Conservation (phyloP, 1,140 invertebrate genomes). For the Ceratoteleas bidentatus region DNA sequence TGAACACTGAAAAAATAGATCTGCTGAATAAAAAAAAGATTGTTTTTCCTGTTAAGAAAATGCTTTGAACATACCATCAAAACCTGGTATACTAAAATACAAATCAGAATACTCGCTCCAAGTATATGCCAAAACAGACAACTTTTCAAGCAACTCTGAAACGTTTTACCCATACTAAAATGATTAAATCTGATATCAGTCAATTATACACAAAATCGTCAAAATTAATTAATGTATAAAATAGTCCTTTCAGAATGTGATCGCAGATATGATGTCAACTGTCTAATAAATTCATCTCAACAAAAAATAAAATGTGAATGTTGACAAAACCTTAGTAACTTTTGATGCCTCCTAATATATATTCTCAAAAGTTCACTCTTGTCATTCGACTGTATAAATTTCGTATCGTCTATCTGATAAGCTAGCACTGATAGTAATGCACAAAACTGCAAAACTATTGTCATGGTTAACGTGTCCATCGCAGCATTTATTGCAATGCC, state of each 20-base stretch:
- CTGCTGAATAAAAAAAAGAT: neutral
- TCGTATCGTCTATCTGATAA: conserved; percentile 10
- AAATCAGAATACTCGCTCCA: conserved; percentile 46
- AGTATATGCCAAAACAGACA: conserved; percentile 22
- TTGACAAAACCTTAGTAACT: conserved; percentile 9
- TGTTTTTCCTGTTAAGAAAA: no score
- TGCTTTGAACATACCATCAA: conserved; percentile 27
- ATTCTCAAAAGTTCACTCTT: neutral
- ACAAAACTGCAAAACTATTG: conserved; percentile 27
- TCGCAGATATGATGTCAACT: neutral
- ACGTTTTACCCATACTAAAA: conserved; percentile 17
- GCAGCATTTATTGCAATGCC: neutral
- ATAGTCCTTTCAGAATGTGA: neutral
- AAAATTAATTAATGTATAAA: neutral
- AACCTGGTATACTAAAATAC: conserved; percentile 54
- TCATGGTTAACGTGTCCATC: conserved; percentile 21
- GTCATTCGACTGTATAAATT: neutral
- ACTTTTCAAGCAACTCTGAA: conserved; percentile 20
- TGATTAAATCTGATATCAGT: neutral
- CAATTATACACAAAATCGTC: neutral
- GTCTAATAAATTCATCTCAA: no score
- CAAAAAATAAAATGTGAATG: neutral
- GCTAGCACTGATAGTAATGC: conserved; percentile 15
- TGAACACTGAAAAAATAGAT: neutral
- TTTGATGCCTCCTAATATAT: conserved; percentile 21